These are phyloP conservation scores for Anthopleura xanthogrammica DNA, from an alignment of 92 coral and sea anemone genomes.

Conservation along the genomic window DNA sequence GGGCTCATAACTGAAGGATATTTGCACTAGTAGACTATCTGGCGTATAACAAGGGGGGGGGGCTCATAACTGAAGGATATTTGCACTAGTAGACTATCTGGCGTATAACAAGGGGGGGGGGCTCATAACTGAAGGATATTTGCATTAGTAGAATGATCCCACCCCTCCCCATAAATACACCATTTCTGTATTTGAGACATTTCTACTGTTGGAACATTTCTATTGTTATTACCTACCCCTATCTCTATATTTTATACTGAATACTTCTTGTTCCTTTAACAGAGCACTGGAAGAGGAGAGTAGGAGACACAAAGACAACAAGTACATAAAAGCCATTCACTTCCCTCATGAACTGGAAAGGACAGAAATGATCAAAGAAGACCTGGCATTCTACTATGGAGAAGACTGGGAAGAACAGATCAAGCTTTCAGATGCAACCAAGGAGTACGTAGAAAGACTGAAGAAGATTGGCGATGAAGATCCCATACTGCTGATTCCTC, in stretches of 20 bases:
- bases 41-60: too few species aligned
- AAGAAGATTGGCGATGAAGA: slow-evolving; percentile 73
- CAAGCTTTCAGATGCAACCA: slow-evolving; percentile 69
- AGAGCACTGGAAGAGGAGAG: slow-evolving; percentile 91
- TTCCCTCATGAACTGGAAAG: slow-evolving; percentile 86
- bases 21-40: too few species aligned
- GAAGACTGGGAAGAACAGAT: slow-evolving; percentile 84
- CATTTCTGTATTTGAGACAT: too few species aligned
- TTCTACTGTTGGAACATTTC: too few species aligned
- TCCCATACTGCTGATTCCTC: slow-evolving; percentile 86
- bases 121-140: too few species aligned
- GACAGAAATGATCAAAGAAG: slow-evolving; percentile 64
- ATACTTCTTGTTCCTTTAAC: background rate
- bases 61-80: too few species aligned
- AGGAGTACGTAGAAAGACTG: slow-evolving; percentile 78
- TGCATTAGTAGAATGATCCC: too few species aligned
- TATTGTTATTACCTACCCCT: too few species aligned
- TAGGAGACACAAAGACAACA: slow-evolving; percentile 75
- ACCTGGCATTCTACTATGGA: slow-evolving; percentile 86
- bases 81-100: too few species aligned
- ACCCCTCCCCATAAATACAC: too few species aligned
- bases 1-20: too few species aligned
- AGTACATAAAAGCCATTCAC: slow-evolving; percentile 69
- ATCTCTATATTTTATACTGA: background rate
- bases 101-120: too few species aligned